Evolutionary conservation across 2,797 vertebrate species (phyloP).

Genomic region (Pseudocheirus occidentalis): DNA sequence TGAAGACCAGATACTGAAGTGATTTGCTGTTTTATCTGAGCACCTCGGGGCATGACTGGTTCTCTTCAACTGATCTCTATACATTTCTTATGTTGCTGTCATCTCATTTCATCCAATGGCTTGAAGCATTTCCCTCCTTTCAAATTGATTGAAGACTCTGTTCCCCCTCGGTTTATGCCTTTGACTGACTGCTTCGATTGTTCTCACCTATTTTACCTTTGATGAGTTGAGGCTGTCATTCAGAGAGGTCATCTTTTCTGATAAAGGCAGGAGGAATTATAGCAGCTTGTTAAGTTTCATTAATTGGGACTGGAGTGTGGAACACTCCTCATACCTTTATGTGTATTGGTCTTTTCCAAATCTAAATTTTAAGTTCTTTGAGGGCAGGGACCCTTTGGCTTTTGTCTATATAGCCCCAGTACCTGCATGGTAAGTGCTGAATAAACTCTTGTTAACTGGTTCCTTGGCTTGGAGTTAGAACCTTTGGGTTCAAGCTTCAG

Average conservation of each 20-base stretch:
- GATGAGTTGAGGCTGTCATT: neutral
- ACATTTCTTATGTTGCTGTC: neutral
- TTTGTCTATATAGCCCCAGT: neutral
- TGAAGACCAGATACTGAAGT: neutral
- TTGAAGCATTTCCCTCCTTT: neutral
- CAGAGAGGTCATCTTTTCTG: neutral
- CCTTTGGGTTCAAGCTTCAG: neutral
- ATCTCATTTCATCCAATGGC: neutral
- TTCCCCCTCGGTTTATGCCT: neutral
- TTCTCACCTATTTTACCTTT: neutral
- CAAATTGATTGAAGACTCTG: neutral
- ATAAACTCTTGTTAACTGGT: neutral
- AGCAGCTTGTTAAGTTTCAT: neutral
- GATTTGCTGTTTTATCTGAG: neutral
- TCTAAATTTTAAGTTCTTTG: neutral
- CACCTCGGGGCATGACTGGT: neutral
- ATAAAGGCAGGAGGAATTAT: neutral
- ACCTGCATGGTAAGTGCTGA: neutral
- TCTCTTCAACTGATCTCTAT: neutral
- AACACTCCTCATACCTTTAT: neutral
- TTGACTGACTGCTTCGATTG: neutral
- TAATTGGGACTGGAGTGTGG: neutral
- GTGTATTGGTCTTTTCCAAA: neutral
- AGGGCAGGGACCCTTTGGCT: neutral
- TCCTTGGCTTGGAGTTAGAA: neutral